Evolutionary conservation across 2,797 vertebrate genomes (phyloP), one percentile per base, ranked within the genome.

Genomic region (Cephalopachus bancanus): DNA sequence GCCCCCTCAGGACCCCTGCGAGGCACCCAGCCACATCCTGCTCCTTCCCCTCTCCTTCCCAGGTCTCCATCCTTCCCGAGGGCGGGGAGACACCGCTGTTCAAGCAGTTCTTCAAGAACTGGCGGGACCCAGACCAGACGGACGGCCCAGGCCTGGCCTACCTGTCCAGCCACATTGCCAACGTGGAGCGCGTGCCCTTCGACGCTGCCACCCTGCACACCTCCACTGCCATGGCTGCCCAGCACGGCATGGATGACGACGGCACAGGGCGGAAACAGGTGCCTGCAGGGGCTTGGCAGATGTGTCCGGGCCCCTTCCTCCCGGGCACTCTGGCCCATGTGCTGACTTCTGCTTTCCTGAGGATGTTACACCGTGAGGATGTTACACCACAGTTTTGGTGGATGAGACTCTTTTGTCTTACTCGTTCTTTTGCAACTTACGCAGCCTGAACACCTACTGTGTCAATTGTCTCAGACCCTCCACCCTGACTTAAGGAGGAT

Each of bases 81-180:
- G 99, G 98, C 2, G 99, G 99, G 0, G 99, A 99, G 99, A 99
- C 99, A 0, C 99, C 99, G 0, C 98, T 99, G 93, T 99, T 99
- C 98, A 99, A 99, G 97, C 99, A 99, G 97, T 99, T 99, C 98
- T 99, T 99, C 99, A 99, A 99, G 98, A 99, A 99, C 98, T 99
- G 99, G 99, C 98, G 99, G 1, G 99, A 99, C 97, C 98, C 71
- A 95, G 99, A 99, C 78, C 99, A 99, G 99, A 99, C 99, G 0
- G 99, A 98, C 0, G 99, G 99, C 12, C 97, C 99, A 96, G 99
- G 99, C 4, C 95, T 99, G 95, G 98, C 99, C 65, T 99, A 99
- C 33, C 97, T 99, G 83, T 99, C 99, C 67, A 99, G 99, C 98
- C 99, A 99, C 72, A 98, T 99, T 15, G 99, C 99, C 98, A 99